Base-by-base conservation (phyloP, 2,113 vertebrate genomes). In the Semnornis frantzii region DNA sequence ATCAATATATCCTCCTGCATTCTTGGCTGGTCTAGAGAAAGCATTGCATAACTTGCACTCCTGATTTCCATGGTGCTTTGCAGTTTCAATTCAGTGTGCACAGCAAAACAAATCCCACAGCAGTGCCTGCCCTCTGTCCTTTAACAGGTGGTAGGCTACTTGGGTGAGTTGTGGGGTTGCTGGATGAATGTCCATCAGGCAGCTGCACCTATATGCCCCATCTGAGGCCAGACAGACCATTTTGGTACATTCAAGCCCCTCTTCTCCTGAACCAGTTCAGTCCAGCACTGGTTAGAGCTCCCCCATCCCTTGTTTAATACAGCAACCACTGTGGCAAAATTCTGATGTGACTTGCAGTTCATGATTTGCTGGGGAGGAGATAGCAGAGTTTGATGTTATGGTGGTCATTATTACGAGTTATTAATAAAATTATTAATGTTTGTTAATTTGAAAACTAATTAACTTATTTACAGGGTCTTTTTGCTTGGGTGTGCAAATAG, bases 261-360 rank as follows among this genome's bases (percentile, higher is more conserved):
- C 24, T 68, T 69, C 15, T 39, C 50, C 44, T 83, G 42, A 72
- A 8, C 2, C 13, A 78, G 3, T 6, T 68, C 10, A 44, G 3
- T 31, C 8, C 59, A 87, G 4, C 0, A 0, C 2, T 23, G 15
- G 4, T 37, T 20, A 72, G 31, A 78, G 8, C 13, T 90, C 31
- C 21, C 10, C 79, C 15, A 31, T 9, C 5, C 6, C 24, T 42
- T 69, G 8, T 18, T 79, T 28, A 31, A 31, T 27, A n/a, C 4
- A 52, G 9, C 50, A 58, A 14, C 15, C 17, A 44, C 21, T 5
- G 5, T 12, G 19, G 23, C 13, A 73, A 70, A 66, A 7, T 70
- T 74, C 8, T 58, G 17, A 52, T 52, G 8, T 16, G 23, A 78
- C 4, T 20, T 34, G 20, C 15, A 46, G 8, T 2, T 15, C 5